Conservation (phyloP, 2,797 vertebrate genomes). For the Diglossa cyanea region DNA sequence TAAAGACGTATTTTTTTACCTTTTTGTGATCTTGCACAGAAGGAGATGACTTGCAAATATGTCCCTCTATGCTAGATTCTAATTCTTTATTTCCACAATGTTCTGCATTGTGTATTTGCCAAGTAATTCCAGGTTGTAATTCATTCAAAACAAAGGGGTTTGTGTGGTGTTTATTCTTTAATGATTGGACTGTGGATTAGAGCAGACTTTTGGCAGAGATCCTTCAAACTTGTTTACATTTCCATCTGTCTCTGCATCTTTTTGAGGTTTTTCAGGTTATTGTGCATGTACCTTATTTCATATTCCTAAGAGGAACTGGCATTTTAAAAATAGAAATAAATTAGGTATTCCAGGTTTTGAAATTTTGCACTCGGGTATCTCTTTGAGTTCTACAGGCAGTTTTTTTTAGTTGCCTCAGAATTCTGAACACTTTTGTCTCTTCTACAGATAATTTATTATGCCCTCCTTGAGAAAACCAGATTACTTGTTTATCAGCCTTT, state of each 20-base stretch:
- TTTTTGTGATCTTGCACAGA: slow-evolving; percentile 34
- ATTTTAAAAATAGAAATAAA: slow-evolving; percentile 42
- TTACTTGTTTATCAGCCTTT: slow-evolving; percentile 67
- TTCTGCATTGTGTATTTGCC: slow-evolving; percentile 48
- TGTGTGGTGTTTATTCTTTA: slow-evolving; percentile 59
- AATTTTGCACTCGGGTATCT: slow-evolving; percentile 62
- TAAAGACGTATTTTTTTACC: background rate
- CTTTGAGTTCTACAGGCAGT: slow-evolving; percentile 54
- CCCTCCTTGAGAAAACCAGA: slow-evolving; percentile 69
- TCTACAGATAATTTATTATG: slow-evolving; percentile 73
- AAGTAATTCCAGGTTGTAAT: slow-evolving; percentile 63
- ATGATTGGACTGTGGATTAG: slow-evolving; percentile 60
- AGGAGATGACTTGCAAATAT: slow-evolving; percentile 62
- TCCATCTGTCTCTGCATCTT: slow-evolving; percentile 66
- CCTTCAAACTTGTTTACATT: slow-evolving; percentile 66
- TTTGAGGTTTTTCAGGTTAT: slow-evolving; percentile 41
- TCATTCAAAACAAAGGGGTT: slow-evolving; percentile 53
- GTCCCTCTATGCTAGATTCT: background rate
- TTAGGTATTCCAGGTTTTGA: slow-evolving; percentile 35
- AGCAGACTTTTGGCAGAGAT: slow-evolving; percentile 63
- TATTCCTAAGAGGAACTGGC: background rate
- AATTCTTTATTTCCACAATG: slow-evolving; percentile 4
- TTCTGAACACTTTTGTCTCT: slow-evolving; percentile 72
- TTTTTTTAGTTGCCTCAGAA: slow-evolving; percentile 62
- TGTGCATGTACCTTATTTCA: background rate